These are phyloP conservation scores for Hyla sarda DNA, from an alignment of 2,113 vertebrate species.

Conservation along the genomic window DNA sequence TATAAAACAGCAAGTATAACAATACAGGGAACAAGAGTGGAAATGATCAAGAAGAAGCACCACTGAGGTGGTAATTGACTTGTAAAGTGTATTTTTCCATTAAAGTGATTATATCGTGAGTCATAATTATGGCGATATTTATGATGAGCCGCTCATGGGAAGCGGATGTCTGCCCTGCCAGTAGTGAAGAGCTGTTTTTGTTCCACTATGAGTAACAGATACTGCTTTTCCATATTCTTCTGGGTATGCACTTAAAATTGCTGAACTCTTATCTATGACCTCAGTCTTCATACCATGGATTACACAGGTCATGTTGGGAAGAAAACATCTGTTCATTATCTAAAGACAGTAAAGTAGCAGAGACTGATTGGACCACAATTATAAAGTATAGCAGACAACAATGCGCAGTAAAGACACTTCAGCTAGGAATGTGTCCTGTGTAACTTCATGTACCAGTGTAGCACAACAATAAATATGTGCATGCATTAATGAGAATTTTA, in stretches of 20 bases:
- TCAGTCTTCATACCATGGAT: not conserved
- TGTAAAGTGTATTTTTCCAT: constrained; percentile 43
- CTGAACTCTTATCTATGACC: constrained; percentile 36
- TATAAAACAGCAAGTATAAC: constrained; percentile 36
- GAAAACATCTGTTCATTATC: not conserved
- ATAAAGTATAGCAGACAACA: not conserved
- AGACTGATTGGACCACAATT: not conserved
- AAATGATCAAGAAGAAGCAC: constrained; percentile 41
- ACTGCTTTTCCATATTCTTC: constrained; percentile 4
- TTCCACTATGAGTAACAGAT: constrained; percentile 17
- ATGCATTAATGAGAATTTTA: not conserved
- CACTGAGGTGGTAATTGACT: constrained; percentile 54
- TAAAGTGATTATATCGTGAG: constrained; percentile 43
- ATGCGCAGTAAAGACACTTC: not conserved
- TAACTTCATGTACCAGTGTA: not conserved
- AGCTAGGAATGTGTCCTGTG: not conserved
- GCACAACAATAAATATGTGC: not conserved
- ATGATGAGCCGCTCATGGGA: constrained; percentile 22
- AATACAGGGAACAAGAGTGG: constrained; percentile 23
- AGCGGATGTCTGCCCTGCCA: constrained; percentile 11
- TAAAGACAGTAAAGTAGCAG: not conserved
- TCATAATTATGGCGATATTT: constrained; percentile 41
- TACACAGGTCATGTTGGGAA: not conserved
- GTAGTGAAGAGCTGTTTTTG: not conserved
- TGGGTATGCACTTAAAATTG: constrained; percentile 41